These are phyloP conservation scores for Gallirallus australis DNA, from an alignment of 2,797 vertebrate species.

Conservation along the genomic window DNA sequence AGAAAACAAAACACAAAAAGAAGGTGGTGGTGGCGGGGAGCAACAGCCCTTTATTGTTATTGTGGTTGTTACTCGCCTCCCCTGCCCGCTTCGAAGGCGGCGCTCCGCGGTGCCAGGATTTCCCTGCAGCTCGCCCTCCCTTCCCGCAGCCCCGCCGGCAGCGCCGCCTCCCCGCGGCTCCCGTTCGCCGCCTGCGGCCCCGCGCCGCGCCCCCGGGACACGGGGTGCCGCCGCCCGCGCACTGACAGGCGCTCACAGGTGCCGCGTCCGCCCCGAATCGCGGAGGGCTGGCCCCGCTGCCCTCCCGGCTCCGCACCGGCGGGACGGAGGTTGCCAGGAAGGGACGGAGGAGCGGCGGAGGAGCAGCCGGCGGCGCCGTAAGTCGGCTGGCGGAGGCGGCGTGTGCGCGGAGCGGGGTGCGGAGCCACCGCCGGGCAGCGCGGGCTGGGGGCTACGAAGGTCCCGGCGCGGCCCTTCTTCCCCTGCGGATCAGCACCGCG, in stretches of 20 bases:
- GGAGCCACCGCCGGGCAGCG: background rate
- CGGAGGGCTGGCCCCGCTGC: background rate
- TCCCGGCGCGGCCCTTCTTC: background rate
- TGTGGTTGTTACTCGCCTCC: background rate
- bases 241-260: slow-evolving; percentile 8
- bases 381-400: background rate
- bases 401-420: background rate
- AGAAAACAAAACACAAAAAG: no score
- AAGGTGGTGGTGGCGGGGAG: no score
- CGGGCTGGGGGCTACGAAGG: background rate
- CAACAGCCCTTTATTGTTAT: background rate
- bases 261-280: background rate
- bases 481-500: background rate
- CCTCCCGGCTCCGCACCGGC: background rate
- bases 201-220: background rate
- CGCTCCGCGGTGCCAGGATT: slow-evolving; percentile 23
- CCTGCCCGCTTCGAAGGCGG: background rate
- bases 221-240: background rate
- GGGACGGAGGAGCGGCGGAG: background rate
- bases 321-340: background rate
- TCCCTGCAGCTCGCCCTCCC: slow-evolving; percentile 17
- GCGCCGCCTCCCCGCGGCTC: background rate
- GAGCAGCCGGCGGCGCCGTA: background rate
- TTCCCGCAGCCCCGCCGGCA: background rate
- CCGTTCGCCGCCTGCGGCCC: background rate